phyloP scores from a whole-genome alignment of 2,113 vertebrate genomes.

The Petrocephalus zakoni region DNA sequence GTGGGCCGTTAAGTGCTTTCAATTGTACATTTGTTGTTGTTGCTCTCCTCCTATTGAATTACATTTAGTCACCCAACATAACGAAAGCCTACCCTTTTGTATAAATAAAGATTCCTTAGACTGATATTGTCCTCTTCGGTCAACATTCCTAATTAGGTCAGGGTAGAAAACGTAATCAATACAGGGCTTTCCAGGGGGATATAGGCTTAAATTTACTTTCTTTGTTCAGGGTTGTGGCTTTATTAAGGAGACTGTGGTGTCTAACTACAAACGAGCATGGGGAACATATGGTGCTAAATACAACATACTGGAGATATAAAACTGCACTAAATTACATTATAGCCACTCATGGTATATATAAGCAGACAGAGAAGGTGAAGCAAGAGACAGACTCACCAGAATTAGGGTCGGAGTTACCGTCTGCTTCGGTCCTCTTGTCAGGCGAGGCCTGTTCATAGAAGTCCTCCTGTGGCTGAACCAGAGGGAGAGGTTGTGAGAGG shows the following conservation, averaged over 20 bases:
- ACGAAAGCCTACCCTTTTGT: neutral
- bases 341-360: neutral
- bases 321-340: neutral
- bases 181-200: neutral
- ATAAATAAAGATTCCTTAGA: too few relatives aligned
- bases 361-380: neutral
- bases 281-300: neutral
- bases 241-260: neutral
- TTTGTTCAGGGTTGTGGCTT: neutral
- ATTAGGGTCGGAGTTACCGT: slow-evolving; percentile 97
- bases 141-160: neutral
- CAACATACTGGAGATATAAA: neutral
- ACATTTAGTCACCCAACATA: neutral
- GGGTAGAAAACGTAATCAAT: neutral
- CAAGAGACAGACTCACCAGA: slow-evolving; percentile 72
- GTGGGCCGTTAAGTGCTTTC: neutral
- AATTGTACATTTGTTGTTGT: neutral
- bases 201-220: neutral
- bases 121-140: neutral
- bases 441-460: slow-evolving; percentile 97
- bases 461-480: slow-evolving; percentile 98
- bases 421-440: slow-evolving; percentile 97
- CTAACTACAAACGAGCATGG: neutral
- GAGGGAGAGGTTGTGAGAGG: slow-evolving; percentile 99
- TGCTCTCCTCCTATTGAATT: neutral